Conservation (phyloP, 2,113 vertebrate species). For the Cavia aperea region DNA sequence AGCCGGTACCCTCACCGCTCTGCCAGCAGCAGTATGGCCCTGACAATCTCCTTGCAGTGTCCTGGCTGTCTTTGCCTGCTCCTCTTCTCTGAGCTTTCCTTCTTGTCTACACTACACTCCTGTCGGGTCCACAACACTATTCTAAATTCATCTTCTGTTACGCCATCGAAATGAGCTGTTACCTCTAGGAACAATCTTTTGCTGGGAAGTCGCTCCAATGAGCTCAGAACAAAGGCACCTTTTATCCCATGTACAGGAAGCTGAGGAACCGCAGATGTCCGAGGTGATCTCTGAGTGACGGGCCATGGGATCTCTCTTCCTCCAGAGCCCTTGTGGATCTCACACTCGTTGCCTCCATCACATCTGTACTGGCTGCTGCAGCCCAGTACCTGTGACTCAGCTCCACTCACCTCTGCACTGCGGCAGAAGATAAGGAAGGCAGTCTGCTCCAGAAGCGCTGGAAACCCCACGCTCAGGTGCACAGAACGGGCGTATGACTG, state of each 20-base stretch:
- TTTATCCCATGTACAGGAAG: neutral
- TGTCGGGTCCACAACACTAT: rapidly evolving
- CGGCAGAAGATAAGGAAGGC: neutral
- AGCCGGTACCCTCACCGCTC: rapidly evolving
- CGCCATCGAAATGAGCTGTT: neutral
- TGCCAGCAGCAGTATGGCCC: rapidly evolving
- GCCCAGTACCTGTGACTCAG: rapidly evolving
- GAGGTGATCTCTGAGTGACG: too few relatives aligned
- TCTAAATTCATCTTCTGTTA: neutral
- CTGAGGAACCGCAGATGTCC: neutral
- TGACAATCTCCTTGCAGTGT: rapidly evolving
- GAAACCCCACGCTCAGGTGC: neutral
- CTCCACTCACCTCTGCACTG: neutral
- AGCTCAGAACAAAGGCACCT: neutral
- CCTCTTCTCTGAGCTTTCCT: neutral
- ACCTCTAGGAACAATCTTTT: neutral
- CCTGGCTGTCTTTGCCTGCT: rapidly evolving
- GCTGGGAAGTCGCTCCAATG: neutral
- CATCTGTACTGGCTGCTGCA: neutral
- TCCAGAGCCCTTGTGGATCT: neutral
- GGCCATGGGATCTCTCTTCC: neutral
- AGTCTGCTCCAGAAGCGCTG: rapidly evolving
- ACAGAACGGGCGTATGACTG: rapidly evolving
- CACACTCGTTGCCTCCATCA: rapidly evolving
- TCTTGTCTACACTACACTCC: rapidly evolving